Base-by-base conservation (phyloP, 2,113 vertebrate species). In the Phalacrocorax aristotelis region DNA sequence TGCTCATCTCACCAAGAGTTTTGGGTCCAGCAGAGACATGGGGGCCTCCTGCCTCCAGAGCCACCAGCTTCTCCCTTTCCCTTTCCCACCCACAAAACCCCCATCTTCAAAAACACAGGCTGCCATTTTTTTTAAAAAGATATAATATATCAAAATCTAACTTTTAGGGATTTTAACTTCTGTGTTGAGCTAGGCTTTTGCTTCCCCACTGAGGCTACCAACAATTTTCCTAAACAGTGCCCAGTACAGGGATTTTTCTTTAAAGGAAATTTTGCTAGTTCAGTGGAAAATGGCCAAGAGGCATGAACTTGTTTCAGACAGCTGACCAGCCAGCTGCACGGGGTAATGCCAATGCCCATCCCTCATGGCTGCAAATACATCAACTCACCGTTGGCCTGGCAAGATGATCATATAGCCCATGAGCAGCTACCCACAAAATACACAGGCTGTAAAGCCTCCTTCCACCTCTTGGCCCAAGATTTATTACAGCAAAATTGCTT, bases 231-330 rank as follows among this genome's bases (percentile, higher is more conserved):
- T 83, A 46, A 93, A 70, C 54, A 83, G 36, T 38, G 62, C 71
- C 95, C 93, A 87, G 68, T 96, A 75, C 38, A 55, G 71, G 20
- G 27, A 29, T 38, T 65, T 70, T 87, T 68, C 91, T 96, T 76
- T 55, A 42, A 80, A 79, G 66, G 61, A 87, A 82, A 75, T 74
- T 92, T 80, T 92, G 70, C 69, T 74, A 74, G 34, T 94, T 89
- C 83, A 94, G 38, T 95, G 88, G 78, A 95, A 96, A 94, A 49
- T 93, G 90, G 92, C 55, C 66, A 93, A 86, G 93, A 94, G 82
- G 85, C 87, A 92, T 9, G 17, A 93, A 93, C 70, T 90, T 76
- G 44, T 65, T 94, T 77, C 89, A 91, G 65, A 16, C 87, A 91
- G 77, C 87, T 91, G 93, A 97, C 89, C 69, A 71, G 89, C n/a